phyloP scores from a whole-genome alignment of 2,888 invertebrate genomes.

The Chalcosyrphus nemorum region DNA sequence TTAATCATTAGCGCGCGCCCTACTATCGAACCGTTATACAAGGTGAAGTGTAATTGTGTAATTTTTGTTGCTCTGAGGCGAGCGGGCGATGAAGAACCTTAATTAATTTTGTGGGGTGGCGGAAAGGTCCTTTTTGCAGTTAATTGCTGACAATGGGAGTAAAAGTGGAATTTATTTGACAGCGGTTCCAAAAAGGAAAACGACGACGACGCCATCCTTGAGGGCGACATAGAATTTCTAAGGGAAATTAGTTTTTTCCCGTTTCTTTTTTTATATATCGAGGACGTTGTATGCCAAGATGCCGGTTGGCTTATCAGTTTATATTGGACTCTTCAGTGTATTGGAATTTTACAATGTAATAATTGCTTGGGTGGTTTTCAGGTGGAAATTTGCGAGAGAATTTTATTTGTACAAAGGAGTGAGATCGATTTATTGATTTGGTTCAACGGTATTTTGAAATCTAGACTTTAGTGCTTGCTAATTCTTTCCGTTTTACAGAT shows the following conservation, averaged over 20 bases:
- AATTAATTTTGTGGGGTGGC: conserved; percentile 55
- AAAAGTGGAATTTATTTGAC: conserved; percentile 48
- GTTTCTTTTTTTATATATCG: background rate
- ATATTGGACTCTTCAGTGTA: conserved; percentile 20
- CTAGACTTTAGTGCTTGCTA: no score
- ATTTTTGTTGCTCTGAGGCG: conserved; percentile 33
- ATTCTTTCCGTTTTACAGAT: no score
- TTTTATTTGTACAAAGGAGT: background rate
- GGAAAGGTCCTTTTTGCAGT: conserved; percentile 58
- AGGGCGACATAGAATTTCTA: background rate
- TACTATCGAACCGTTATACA: conserved; percentile 52
- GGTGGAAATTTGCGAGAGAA: background rate
- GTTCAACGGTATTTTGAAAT: background rate
- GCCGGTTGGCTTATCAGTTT: conserved; percentile 30
- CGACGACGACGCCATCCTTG: conserved; percentile 22
- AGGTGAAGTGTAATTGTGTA: conserved; percentile 62
- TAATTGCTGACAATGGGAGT: conserved; percentile 55
- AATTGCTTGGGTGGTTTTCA: conserved; percentile 27
- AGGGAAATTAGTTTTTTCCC: conserved; percentile 28
- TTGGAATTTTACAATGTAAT: conserved; percentile 44
- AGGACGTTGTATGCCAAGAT: background rate
- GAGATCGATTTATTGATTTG: background rate
- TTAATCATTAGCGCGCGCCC: conserved; percentile 56
- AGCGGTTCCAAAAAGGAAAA: conserved; percentile 27
- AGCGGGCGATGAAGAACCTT: background rate